Conservation (phyloP, 30 jellyfish, hydroid and myxozoan genomes). For the Hydractinia echinata region DNA sequence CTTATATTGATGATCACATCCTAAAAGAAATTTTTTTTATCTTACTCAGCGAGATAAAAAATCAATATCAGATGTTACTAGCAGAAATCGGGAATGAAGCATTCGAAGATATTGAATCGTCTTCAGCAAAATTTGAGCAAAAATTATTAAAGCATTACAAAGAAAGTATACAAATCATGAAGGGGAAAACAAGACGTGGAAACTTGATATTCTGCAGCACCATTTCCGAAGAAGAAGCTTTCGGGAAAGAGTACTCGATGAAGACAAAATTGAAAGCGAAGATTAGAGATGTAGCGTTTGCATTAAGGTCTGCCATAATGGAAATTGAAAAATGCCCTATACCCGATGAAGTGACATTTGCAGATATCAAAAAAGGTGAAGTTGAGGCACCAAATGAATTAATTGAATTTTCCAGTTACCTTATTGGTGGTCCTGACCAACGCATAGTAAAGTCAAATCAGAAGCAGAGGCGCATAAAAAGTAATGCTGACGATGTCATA, state of each 20-base stretch:
- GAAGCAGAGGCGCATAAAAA: constrained; percentile 7
- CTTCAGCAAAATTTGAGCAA: too few relatives aligned
- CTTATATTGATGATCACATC: too few relatives aligned
- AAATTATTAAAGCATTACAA: too few relatives aligned
- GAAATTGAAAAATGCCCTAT: not conserved
- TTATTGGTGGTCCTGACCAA: constrained; percentile 12
- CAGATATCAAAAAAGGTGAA: constrained; percentile 21
- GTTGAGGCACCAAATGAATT: not conserved
- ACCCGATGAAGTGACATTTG: constrained; percentile 11
- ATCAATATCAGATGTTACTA: too few relatives aligned
- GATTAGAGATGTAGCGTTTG: constrained; percentile 23
- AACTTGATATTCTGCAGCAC: too few relatives aligned
- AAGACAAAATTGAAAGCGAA: not conserved
- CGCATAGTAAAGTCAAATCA: not conserved
- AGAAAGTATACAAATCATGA: not conserved
- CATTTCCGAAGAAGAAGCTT: not conserved
- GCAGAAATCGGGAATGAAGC: too few relatives aligned
- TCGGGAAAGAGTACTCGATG: constrained; percentile 16
- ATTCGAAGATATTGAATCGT: too few relatives aligned
- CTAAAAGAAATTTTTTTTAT: too few relatives aligned
- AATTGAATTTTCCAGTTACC: not conserved
- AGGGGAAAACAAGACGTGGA: too few relatives aligned
- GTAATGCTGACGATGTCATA: not conserved
- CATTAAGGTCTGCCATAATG: not conserved
- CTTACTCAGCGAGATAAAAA: too few relatives aligned